Evolutionary conservation across 1,140 invertebrate species (phyloP), one percentile per base, ranked within the genome.

Genomic region (Drosophila grimshawi): DNA sequence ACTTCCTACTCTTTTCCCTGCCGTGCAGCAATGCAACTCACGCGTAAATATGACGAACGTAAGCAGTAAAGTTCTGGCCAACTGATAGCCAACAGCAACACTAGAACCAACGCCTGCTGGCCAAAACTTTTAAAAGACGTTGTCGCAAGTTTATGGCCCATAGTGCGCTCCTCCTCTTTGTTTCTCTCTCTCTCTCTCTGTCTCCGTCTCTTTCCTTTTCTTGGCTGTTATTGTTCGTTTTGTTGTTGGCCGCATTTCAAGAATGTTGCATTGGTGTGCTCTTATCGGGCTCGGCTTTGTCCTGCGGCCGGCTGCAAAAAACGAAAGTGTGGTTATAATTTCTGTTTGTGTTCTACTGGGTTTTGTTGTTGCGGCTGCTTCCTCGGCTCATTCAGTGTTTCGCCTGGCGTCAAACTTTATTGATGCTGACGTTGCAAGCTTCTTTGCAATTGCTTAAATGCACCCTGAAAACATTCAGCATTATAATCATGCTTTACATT

Each of bases 31-130:
- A 59, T 75, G 73, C 64, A 80, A 75, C 78, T 76, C 80, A 76
- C 83, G 83, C 83, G 83, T 82, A 88, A 86, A 86, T 86, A 86
- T 86, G 83, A 86, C 86, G 85, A 86, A 86, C 83, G 83, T 83
- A 86, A 86, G 83, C 83, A 86, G 83, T 80, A 86, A 86, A 86
- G 83, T 86, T 86, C 76, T 86, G 83, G 83, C 83, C 83, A 86
- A 86, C 83, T 86, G 83, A 86, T 86, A 86, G 83, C 81, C 78
- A 71, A 72, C 74, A 86, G 68, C 80, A 80, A 77, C 78, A 75
- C 74, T 64, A 75, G 57, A 1, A 19, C 68, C 61, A 75, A 69
- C 78, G 67, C 61, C 73, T 86, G 81, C 27, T 68, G 68, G 65
- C 66, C 62, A 72, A 53, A 77, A 78, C 49, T 71, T 61, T 69